These are phyloP conservation scores for Galagoides demidoff DNA, from an alignment of 2,797 vertebrate species.

Conservation along the genomic window DNA sequence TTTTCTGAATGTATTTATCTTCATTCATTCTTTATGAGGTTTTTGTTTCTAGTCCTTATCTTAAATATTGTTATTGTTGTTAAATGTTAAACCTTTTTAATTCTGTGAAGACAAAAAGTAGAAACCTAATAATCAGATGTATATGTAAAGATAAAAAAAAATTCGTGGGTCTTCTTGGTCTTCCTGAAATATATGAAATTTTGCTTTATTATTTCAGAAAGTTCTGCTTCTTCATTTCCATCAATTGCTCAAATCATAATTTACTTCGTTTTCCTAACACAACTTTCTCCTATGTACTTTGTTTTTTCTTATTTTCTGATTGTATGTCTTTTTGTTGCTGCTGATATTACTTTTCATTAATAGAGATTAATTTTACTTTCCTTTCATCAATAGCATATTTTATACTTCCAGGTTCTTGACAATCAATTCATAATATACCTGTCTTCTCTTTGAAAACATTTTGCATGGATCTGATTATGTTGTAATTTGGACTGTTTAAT, in stretches of 20 bases:
- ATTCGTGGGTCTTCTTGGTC: background rate
- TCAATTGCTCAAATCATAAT: constrained; percentile 19
- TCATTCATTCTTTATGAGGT: too few relatives aligned
- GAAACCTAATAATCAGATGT: too few relatives aligned
- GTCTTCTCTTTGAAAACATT: constrained; percentile 33
- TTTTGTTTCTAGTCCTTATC: too few relatives aligned
- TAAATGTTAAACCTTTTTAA: too few relatives aligned
- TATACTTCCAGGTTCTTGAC: background rate
- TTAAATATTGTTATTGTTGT: too few relatives aligned
- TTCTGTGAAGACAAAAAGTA: too few relatives aligned
- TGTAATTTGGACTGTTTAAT: constrained; percentile 28
- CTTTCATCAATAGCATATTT: constrained; percentile 10
- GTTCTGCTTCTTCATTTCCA: constrained; percentile 20
- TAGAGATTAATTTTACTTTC: background rate
- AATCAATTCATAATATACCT: constrained; percentile 3
- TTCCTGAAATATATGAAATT: constrained; percentile 40
- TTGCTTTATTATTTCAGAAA: constrained; percentile 60
- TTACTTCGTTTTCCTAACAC: constrained; percentile 36
- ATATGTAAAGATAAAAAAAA: too few relatives aligned
- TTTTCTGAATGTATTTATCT: too few relatives aligned
- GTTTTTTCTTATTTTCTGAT: constrained; percentile 54
- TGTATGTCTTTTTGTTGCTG: background rate
- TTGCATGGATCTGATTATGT: background rate
- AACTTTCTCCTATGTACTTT: background rate
- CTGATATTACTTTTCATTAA: constrained; percentile 1